Conservation (phyloP, 1,140 invertebrate species). For the Bicyclus anynana region DNA sequence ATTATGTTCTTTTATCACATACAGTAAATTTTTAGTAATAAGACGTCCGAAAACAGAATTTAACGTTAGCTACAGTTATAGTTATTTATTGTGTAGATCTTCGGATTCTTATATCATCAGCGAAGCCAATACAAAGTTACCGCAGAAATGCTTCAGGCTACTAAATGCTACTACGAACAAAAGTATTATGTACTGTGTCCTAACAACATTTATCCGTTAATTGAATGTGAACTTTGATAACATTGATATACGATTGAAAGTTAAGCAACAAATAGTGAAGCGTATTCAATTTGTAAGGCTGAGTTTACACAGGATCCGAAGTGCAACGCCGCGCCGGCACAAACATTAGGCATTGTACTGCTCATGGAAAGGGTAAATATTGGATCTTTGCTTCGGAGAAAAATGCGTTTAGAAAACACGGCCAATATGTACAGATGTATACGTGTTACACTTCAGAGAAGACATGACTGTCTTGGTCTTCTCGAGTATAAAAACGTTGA, state of each 20-base stretch:
- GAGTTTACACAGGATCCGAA: conserved; percentile 71
- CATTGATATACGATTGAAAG: conserved; percentile 31
- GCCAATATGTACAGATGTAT: conserved; percentile 38
- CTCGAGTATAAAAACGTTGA: too few species aligned
- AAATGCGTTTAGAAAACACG: conserved; percentile 69
- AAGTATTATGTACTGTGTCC: conserved; percentile 61
- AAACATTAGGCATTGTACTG: conserved; percentile 71
- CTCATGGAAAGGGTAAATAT: conserved; percentile 70
- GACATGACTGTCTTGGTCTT: background rate
- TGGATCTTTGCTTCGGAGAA: conserved; percentile 63
- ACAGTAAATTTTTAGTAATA: too few species aligned
- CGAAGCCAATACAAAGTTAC: conserved; percentile 51
- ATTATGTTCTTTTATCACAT: too few species aligned
- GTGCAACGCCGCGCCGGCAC: conserved; percentile 65
- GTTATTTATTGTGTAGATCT: background rate
- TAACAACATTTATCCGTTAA: conserved; percentile 27
- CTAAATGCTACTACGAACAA: conserved; percentile 70
- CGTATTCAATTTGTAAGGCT: conserved; percentile 67
- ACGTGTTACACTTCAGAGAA: background rate
- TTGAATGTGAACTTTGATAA: conserved; percentile 34
- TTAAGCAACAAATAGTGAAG: conserved; percentile 25
- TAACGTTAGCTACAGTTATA: too few species aligned
- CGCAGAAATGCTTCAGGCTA: conserved; percentile 60
- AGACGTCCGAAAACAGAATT: too few species aligned
- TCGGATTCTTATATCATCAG: background rate